Base-by-base conservation (phyloP, 2,888 invertebrate genomes). In the Thera britannica region DNA sequence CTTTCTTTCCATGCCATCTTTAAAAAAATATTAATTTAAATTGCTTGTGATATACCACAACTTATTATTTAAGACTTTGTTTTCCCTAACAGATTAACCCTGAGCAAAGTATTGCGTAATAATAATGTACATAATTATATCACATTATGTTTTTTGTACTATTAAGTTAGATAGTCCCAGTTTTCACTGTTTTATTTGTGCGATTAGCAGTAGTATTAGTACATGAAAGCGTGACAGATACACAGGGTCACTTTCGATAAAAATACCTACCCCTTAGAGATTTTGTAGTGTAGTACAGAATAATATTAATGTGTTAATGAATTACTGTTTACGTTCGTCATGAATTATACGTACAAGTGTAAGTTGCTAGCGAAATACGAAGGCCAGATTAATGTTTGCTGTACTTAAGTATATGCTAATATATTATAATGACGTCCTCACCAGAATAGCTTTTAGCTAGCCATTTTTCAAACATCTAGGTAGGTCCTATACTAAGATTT, bases 311-410 rank as follows among this genome's bases (percentile, higher is more conserved):
- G 6, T 5, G 41, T 1, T 7, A 41, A 41, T 41, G 51, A 51
- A 23, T 51, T 23, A 51, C 2, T 51, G 41, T 41, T 41, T 5
- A 41, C 41, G 7, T 5, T 46, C 52, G 2, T 7, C 12, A 52
- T 71, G 60, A 60, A 70, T 67, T 70, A 72, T 62, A 56, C 7
- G n/a, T 55, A 68, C 58, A 72, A 72, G 71, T 65, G 68, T 70
- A 63, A 73, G 70, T 65, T 72, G 71, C 69, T 70, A 67, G 67
- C 44, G 12, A 67, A 73, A 64, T 71, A 70, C 48, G 70, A 72
- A 69, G 71, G 68, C n/a, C 71, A 57, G 8, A 44, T 57, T 61
- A 72, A 58, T 76, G 64, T 78, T 78, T 74, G 64, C 70, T 70
- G 12, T 48, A 60, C 49, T 44, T 63, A 58, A 58, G 57, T 58